These are phyloP conservation scores for Vesta saturnalis DNA, from an alignment of 2,888 invertebrate species.

Conservation along the genomic window DNA sequence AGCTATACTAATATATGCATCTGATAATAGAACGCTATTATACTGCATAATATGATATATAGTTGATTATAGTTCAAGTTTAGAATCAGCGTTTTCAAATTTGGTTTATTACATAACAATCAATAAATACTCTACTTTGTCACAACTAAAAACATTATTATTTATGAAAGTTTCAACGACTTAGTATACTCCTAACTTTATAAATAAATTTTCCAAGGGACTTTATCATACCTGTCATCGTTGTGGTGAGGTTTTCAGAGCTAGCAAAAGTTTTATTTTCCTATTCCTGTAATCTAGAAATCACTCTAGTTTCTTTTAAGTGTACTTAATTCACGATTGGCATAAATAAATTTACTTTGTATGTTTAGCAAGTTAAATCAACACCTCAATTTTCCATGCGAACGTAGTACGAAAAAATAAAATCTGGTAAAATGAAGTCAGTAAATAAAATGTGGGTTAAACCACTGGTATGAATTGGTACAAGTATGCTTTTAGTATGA, in stretches of 20 bases:
- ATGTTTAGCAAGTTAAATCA: neutral
- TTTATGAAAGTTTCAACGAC: neutral
- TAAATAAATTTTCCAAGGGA: neutral
- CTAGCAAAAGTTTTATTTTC: conserved; percentile 1
- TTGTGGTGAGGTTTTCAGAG: neutral
- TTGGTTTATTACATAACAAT: conserved; percentile 11
- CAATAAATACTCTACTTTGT: neutral
- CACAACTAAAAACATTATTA: neutral
- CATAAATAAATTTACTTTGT: neutral
- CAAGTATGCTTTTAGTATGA: too few species aligned
- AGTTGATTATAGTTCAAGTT: conserved; percentile 33
- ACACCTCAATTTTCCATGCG: too few species aligned
- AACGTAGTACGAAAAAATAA: neutral
- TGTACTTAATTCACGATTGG: neutral
- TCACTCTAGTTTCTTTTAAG: neutral
- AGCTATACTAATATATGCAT: conserved; percentile 35
- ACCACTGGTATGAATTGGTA: too few species aligned
- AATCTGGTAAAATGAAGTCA: neutral
- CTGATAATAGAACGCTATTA: conserved; percentile 37
- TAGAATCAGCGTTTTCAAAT: conserved; percentile 34
- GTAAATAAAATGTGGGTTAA: neutral
- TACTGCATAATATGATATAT: conserved; percentile 35
- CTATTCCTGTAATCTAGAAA: conserved; percentile 1
- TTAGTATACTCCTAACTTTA: neutral
- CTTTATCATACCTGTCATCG: too few species aligned